Evolutionary conservation across 2,888 invertebrate species (phyloP), one percentile per base, ranked within the genome.

Genomic region (Andrena marginata): DNA sequence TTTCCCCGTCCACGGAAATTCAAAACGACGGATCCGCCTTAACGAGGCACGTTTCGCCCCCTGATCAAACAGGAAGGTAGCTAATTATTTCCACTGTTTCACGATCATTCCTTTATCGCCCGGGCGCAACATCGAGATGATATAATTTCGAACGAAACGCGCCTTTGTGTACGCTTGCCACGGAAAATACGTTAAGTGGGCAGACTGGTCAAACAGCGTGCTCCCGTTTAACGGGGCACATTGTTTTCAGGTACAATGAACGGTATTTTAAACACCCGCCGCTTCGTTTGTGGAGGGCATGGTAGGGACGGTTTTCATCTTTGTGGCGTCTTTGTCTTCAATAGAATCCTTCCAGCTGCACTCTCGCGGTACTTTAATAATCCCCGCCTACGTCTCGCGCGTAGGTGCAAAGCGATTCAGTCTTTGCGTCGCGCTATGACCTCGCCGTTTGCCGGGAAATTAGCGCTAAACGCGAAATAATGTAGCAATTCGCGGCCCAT

Each of bases 381-480:
- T 51, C 62, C n/a, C 42, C 82, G 70, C 56, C 72, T 68, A 69
- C 78, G 78, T 64, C 71, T 60, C 6, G n/a, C 70, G 79, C 77
- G 85, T 85, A 79, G 87, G 81, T 82, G 79, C 72, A 62, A 79
- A 77, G 75, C 67, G 63, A 79, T 81, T 64, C 62, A 68, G 48
- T 73, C 75, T 54, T 73, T 62, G 59, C 33, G 68, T 64, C n/a
- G 49, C n/a, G 70, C 56, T n/a, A 65, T 56, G 81, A 77, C 75
- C 87, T 86, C 82, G 72, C 60, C 64, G 63, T 56, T 63, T 59
- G 54, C 31, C 74, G 65, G 51, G 42, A 62, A 74, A 87, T 86
- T 79, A 85, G 69, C 74, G 71, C 64, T 86, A 75, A 80, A 69
- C 70, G 68, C 76, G 82, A 76, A 84, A 86, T 86, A 59, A 77